phyloP scores from a whole-genome alignment of 2,888 invertebrate genomes.

The Tachystola acroxantha region DNA sequence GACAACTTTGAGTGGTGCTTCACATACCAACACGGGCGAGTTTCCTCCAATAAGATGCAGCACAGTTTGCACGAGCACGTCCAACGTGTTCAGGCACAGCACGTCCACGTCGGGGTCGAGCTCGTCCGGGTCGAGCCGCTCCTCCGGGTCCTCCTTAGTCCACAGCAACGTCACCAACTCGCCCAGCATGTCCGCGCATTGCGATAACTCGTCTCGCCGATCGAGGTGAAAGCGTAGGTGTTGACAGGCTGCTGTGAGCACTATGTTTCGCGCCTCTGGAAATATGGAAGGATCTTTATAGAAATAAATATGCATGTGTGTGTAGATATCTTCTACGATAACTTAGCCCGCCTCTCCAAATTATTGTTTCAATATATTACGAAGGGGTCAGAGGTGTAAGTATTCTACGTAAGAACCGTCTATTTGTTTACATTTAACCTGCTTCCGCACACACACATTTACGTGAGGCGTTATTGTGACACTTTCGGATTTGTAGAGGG shows the following conservation, averaged over 20 bases:
- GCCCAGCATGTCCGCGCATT: constrained; percentile 92
- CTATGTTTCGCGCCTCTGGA: constrained; percentile 89
- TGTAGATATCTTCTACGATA: too few relatives aligned
- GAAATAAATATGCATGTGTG: too few relatives aligned
- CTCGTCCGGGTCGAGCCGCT: constrained; percentile 56
- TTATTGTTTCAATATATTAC: too few relatives aligned
- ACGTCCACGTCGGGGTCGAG: constrained; percentile 87
- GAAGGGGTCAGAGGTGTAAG: too few relatives aligned
- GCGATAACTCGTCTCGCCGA: constrained; percentile 87
- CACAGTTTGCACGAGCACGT: constrained; percentile 91
- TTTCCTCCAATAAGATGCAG: constrained; percentile 88
- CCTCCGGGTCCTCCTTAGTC: constrained; percentile 72
- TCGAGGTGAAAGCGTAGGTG: constrained; percentile 91
- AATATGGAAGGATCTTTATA: too few relatives aligned
- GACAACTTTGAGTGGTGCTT: too few relatives aligned
- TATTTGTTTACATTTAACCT: too few relatives aligned
- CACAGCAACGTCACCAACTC: constrained; percentile 84
- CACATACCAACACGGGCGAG: constrained; percentile 80
- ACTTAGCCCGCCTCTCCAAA: too few relatives aligned
- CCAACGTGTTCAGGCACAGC: constrained; percentile 87
- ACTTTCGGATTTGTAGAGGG: too few relatives aligned
- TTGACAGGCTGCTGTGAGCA: constrained; percentile 90
- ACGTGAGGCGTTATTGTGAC: too few relatives aligned
- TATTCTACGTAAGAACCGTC: too few relatives aligned
- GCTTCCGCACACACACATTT: too few relatives aligned